phyloP scores from a whole-genome alignment of 2,797 vertebrate species.

The Halcyon chelicuti region DNA sequence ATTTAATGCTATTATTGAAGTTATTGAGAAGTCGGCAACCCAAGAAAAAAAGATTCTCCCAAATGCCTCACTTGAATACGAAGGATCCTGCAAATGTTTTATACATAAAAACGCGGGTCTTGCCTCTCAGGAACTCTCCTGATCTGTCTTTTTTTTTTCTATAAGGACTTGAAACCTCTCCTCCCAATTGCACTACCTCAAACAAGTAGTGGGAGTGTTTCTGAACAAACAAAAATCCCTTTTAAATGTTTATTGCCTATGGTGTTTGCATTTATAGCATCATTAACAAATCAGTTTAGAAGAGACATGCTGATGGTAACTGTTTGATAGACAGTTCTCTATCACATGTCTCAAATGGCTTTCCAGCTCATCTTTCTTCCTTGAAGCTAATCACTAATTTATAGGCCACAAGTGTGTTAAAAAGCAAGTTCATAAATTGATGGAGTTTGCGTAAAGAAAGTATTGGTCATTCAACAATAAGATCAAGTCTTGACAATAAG shows the following conservation, averaged over 20 bases:
- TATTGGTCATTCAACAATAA: neutral
- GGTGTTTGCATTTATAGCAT: neutral
- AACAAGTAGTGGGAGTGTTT: neutral
- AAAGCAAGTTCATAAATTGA: slow-evolving; percentile 9
- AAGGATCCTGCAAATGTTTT: neutral
- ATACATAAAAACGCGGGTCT: neutral
- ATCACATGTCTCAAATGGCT: slow-evolving; percentile 30
- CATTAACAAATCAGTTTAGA: slow-evolving; percentile 14
- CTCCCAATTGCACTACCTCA: neutral
- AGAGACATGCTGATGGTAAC: neutral
- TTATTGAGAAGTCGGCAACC: neutral
- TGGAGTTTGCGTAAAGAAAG: neutral
- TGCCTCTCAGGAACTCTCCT: neutral
- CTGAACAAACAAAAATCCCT: neutral
- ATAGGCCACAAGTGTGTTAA: neutral
- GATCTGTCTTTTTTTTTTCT: neutral
- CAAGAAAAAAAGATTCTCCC: neutral
- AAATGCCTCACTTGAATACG: neutral
- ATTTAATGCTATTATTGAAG: neutral
- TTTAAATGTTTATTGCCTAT: neutral
- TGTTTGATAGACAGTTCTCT: neutral
- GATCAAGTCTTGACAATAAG: neutral
- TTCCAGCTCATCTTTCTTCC: slow-evolving; percentile 34
- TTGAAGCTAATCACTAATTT: slow-evolving; percentile 32
- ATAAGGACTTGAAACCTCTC: neutral